phyloP scores from a whole-genome alignment of 2,797 vertebrate species.

The Cossypha polioptera region DNA sequence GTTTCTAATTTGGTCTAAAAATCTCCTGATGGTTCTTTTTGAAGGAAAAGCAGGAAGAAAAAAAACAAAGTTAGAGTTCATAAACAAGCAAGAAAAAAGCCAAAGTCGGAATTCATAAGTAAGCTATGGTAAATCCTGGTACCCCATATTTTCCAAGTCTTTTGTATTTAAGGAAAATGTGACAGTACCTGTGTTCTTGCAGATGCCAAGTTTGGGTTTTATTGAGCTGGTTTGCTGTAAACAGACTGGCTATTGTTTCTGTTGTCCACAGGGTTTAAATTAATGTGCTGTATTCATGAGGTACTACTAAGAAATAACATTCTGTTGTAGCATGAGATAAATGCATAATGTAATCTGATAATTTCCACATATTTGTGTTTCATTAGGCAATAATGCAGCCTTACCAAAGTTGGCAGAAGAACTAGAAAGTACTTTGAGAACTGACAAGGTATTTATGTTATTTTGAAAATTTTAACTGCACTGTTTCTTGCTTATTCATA shows the following conservation, averaged over 20 bases:
- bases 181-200: not conserved
- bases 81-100: not conserved
- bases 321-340: not conserved
- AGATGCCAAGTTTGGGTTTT: not conserved
- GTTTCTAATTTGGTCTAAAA: not conserved
- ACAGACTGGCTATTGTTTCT: not conserved
- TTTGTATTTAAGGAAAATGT: not conserved
- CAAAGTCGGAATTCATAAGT: not conserved
- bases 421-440: constrained; percentile 26
- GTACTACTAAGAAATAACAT: not conserved
- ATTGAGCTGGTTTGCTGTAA: not conserved
- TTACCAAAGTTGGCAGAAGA: constrained; percentile 41
- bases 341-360: not conserved
- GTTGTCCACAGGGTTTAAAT: not conserved
- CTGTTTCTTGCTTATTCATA: not conserved
- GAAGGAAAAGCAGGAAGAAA: not conserved
- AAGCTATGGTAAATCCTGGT: not conserved
- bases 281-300: not conserved
- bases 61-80: not conserved
- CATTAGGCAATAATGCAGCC: constrained; percentile 68
- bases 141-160: not conserved
- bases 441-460: constrained; percentile 68
- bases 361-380: constrained; percentile 57
- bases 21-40: not conserved
- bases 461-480: not conserved